Base-by-base conservation (phyloP, 2,797 vertebrate genomes). In the Eurystomus glaucurus region DNA sequence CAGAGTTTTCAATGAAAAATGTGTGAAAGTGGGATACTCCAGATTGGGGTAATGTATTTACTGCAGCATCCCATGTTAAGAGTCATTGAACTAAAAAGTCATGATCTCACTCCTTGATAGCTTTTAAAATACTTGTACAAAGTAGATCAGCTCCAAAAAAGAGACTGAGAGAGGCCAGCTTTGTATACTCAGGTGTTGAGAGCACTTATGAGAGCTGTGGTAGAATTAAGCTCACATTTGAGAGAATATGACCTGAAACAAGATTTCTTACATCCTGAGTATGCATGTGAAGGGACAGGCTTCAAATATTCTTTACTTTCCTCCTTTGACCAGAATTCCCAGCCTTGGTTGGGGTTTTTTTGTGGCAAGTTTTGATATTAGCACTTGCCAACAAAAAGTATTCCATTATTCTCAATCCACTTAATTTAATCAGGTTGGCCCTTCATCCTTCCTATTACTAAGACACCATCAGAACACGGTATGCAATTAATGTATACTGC, bases 1-100 rank as follows among this genome's bases (percentile, higher is more conserved):
- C 93, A 94, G 88, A 92, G 61, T 96, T 93, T 96, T 87, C 86
- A 93, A 70, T 96, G 93, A 96, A 92, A 96, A 94, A 82, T 93
- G 7, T 95, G 83, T 93, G 90, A 95, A 96, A 96, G 54, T 97
- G 90, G 62, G 74, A 92, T 96, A 96, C 52, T 92, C 86, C 86
- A 95, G 77, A 93, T 79, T 75, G 92, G 96, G 86, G 90, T 96
- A 94, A 96, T 76, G 84, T 96, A 96, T 96, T 93, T 92, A 77
- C 70, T 58, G 55, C 78, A 93, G 84, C 92, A 93, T 94, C 95
- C 91, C 84, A 58, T 92, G 21, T 35, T 86, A 86, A 69, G 77
- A 75, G 29, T 60, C 43, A 66, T 19, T 83, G 45, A 82, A 77
- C 61, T 66, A 35, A 78, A 88, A 90, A 75, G 26, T 55, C 39